A percentile compares a stretch with the other conserved stretches of the same genome.
phyloP scores from a whole-genome alignment of 2,113 vertebrate genomes.

The Fukomys damarensis region DNA sequence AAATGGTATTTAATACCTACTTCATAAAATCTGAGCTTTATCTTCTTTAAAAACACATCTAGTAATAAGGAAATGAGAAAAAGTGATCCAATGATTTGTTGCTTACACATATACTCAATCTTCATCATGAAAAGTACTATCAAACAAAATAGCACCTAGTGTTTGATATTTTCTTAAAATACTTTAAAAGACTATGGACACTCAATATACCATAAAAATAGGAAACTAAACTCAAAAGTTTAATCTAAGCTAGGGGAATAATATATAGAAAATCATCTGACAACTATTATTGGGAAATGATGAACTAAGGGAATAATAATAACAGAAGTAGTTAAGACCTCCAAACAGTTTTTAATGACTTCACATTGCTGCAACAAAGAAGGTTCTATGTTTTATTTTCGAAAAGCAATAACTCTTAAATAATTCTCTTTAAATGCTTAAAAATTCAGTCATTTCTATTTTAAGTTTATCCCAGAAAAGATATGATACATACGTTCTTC shows the following conservation, averaged over 20 bases:
- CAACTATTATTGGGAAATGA: slow-evolving; percentile 44
- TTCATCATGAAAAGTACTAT: slow-evolving; percentile 45
- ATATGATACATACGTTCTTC: not conserved
- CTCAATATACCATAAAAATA: slow-evolving; percentile 46
- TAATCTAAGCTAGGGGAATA: slow-evolving; percentile 51
- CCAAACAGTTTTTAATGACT: slow-evolving; percentile 65
- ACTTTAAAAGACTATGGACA: not conserved
- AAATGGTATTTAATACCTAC: slow-evolving; percentile 72
- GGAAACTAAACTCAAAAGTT: slow-evolving; percentile 40
- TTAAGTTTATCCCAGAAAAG: slow-evolving; percentile 61
- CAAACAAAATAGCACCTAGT: slow-evolving; percentile 43
- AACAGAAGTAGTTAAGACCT: slow-evolving; percentile 53
- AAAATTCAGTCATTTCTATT: slow-evolving; percentile 67
- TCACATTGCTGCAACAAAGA: slow-evolving; percentile 49
- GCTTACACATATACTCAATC: not conserved
- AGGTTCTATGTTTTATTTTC: slow-evolving; percentile 54
- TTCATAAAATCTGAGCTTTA: slow-evolving; percentile 61
- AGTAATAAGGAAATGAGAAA: not conserved
- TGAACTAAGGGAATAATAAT: slow-evolving; percentile 63
- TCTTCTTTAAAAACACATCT: slow-evolving; percentile 38
- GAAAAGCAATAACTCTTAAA: slow-evolving; percentile 62
- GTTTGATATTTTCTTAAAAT: slow-evolving; percentile 62
- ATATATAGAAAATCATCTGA: not conserved
- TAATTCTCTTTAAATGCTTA: slow-evolving; percentile 69
- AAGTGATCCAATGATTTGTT: slow-evolving; percentile 27